These are phyloP conservation scores for Mactromeris polynyma DNA, from an alignment of 2,888 invertebrate species.

Conservation along the genomic window DNA sequence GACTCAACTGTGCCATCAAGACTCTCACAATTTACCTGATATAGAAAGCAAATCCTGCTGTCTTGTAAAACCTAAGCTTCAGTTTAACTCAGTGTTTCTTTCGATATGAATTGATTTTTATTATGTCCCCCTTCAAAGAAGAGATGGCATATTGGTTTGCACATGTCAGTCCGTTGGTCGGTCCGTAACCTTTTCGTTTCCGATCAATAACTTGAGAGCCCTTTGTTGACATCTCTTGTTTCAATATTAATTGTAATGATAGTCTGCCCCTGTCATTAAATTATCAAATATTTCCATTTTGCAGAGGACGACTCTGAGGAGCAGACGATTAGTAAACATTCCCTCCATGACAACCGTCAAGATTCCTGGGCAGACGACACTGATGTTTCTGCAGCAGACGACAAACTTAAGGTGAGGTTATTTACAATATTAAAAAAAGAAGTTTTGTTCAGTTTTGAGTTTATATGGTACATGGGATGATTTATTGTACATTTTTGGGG, in stretches of 20 bases:
- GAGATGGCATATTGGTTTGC: too few relatives aligned
- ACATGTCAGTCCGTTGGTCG: too few relatives aligned
- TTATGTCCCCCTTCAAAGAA: too few relatives aligned
- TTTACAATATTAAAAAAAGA: not conserved
- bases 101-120: too few relatives aligned
- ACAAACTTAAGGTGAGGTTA: constrained; percentile 74
- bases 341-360: constrained; percentile 65
- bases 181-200: too few relatives aligned
- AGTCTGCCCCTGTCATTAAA: not conserved
- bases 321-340: constrained; percentile 76
- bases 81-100: too few relatives aligned
- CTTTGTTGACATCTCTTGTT: too few relatives aligned
- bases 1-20: too few relatives aligned
- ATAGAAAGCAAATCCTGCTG: too few relatives aligned
- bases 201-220: too few relatives aligned
- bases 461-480: not conserved
- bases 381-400: constrained; percentile 78
- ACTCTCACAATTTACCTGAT: too few relatives aligned
- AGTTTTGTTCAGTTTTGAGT: not conserved
- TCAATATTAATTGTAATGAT: not conserved
- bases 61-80: too few relatives aligned
- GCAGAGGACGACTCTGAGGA: constrained; percentile 79
- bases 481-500: not conserved
- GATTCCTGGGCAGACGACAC: constrained; percentile 84
- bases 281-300: not conserved